phyloP scores from a whole-genome alignment of 2,888 invertebrate species.

The Coecobrya sp. region DNA sequence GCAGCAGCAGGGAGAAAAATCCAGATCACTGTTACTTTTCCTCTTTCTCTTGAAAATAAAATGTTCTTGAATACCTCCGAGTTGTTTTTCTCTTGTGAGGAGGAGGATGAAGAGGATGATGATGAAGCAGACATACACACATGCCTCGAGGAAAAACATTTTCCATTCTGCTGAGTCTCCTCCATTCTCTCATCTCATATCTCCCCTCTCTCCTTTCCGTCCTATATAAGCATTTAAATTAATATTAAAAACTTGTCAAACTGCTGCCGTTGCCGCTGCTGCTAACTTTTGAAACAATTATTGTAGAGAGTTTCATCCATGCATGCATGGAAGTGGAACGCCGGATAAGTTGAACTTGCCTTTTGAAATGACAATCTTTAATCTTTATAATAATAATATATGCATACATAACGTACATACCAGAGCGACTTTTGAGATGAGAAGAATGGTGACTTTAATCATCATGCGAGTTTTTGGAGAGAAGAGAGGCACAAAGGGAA shows the following conservation, averaged over 20 bases:
- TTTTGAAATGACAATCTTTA: neutral
- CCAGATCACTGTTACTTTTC: conserved; percentile 22
- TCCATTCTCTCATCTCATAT: conserved; percentile 65
- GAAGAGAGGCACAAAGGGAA: conserved; percentile 60
- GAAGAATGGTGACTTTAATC: conserved; percentile 32
- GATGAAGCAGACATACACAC: neutral
- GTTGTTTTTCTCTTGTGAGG: neutral
- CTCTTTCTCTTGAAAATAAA: neutral
- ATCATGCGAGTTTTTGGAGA: conserved; percentile 15
- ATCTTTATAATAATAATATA: neutral
- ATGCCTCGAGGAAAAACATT: conserved; percentile 59
- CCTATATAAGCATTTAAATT: conserved; percentile 14
- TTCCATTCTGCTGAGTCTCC: conserved; percentile 20
- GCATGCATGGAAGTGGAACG: neutral
- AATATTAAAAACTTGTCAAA: conserved; percentile 21
- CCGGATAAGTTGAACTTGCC: neutral
- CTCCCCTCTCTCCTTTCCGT: conserved; percentile 28
- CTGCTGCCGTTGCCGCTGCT: neutral
- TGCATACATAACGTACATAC: neutral
- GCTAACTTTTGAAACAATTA: neutral
- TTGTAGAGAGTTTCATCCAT: neutral
- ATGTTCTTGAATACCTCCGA: neutral
- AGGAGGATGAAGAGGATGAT: neutral
- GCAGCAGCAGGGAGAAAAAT: neutral
- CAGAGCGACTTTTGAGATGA: neutral